These are phyloP conservation scores for Melanchra persicariae DNA, from an alignment of 2,888 invertebrate genomes.

Conservation along the genomic window DNA sequence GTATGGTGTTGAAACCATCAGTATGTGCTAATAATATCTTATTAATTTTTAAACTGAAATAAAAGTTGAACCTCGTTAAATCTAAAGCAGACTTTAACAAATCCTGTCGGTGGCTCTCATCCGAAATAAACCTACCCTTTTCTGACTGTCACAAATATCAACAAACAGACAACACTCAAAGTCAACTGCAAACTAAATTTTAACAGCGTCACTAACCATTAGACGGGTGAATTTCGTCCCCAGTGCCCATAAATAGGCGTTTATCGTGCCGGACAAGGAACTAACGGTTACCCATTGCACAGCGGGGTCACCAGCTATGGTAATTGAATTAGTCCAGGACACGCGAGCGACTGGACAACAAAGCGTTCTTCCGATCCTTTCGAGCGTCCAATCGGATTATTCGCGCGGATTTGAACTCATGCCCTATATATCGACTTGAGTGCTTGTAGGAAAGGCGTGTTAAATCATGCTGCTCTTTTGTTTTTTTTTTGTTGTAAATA, in stretches of 20 bases:
- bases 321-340: conserved; percentile 85
- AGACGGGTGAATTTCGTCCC: conserved; percentile 26
- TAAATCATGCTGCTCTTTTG: conserved; percentile 47
- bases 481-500: conserved; percentile 24
- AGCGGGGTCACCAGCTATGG: conserved; percentile 70
- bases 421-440: conserved; percentile 75
- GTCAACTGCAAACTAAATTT: conserved; percentile 40
- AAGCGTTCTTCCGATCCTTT: conserved; percentile 80
- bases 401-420: conserved; percentile 82
- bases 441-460: conserved; percentile 50
- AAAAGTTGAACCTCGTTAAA: no score
- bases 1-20: no score
- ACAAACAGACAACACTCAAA: conserved; percentile 23
- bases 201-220: conserved; percentile 43
- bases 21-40: no score
- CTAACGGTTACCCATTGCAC: conserved; percentile 50
- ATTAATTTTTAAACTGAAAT: no score
- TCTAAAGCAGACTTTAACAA: neutral
- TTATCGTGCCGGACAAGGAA: conserved; percentile 57
- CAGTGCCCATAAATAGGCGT: conserved; percentile 49
- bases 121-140: neutral
- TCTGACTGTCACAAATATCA: conserved; percentile 6
- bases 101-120: neutral
- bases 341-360: conserved; percentile 79
- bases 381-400: conserved; percentile 84